These are phyloP conservation scores for Eristalis pertinax DNA, from an alignment of 2,888 invertebrate genomes.

Conservation along the genomic window DNA sequence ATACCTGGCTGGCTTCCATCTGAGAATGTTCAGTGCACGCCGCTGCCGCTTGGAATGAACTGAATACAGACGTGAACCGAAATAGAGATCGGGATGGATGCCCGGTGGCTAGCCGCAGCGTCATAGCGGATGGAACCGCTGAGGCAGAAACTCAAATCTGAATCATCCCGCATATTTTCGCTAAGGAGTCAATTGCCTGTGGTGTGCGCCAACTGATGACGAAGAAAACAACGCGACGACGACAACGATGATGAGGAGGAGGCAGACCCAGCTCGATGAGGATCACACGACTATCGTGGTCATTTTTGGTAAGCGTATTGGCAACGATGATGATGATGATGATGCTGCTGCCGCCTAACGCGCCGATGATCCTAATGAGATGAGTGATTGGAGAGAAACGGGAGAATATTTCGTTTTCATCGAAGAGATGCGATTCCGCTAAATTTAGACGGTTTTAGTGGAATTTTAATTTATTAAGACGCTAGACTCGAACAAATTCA, in stretches of 20 bases:
- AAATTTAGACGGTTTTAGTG: conserved; percentile 54
- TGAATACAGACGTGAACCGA: conserved; percentile 57
- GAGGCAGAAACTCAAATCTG: conserved; percentile 56
- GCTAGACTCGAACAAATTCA: conserved; percentile 9
- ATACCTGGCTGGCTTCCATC: conserved; percentile 50
- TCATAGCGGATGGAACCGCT: conserved; percentile 41
- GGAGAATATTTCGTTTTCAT: conserved; percentile 62
- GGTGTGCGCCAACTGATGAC: conserved; percentile 43
- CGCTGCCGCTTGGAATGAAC: conserved; percentile 23
- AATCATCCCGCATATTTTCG: conserved; percentile 62
- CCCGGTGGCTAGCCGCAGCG: conserved; percentile 50
- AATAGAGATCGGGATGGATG: conserved; percentile 37
- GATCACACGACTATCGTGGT: conserved; percentile 18
- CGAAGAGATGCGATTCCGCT: conserved; percentile 50
- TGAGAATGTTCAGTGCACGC: conserved; percentile 42
- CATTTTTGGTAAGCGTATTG: conserved; percentile 5
- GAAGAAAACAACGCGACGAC: background rate
- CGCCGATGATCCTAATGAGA: conserved; percentile 58
- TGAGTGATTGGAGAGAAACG: conserved; percentile 55
- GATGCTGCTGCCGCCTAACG: background rate
- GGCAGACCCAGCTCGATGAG: conserved; percentile 9
- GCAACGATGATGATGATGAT: background rate
- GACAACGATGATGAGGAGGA: conserved; percentile 12
- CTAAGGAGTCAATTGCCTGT: conserved; percentile 58
- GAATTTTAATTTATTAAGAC: conserved; percentile 59